Percentiles rank a stretch among this genome's conserved stretches.
Evolutionary conservation across 2,888 invertebrate species (phyloP).

Genomic region (Frankliniella intonsa): DNA sequence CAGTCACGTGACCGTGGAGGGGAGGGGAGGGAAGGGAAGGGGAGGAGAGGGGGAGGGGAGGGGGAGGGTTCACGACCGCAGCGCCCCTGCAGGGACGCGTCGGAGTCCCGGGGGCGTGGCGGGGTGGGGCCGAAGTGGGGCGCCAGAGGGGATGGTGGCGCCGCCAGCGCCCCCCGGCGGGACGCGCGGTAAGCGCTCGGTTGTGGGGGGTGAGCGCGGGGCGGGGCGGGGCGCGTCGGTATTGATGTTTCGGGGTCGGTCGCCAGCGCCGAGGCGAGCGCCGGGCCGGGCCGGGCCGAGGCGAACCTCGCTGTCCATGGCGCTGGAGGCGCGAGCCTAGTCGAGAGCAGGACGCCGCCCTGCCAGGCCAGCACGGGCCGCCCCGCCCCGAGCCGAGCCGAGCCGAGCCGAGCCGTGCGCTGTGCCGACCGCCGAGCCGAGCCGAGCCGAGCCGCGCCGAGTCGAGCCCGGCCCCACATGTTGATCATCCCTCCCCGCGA

Average conservation of each 20-base stretch:
- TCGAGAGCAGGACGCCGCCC: background rate
- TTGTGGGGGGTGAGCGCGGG: background rate
- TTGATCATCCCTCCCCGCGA: conserved; percentile 27
- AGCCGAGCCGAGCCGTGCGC: background rate
- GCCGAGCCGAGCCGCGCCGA: background rate
- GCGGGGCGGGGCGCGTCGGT: background rate
- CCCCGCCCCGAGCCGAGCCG: background rate
- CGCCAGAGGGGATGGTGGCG: background rate
- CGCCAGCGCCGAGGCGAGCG: background rate
- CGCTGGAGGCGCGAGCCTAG: background rate
- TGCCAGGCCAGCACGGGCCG: background rate
- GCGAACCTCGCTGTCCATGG: background rate
- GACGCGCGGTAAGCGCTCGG: conserved; percentile 18
- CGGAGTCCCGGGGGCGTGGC: background rate
- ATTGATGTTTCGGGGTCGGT: conserved; percentile 16
- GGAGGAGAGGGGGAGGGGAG: background rate
- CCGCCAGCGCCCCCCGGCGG: background rate
- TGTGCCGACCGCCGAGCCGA: background rate
- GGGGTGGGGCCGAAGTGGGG: background rate
- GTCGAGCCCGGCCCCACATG: background rate
- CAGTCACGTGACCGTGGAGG: background rate
- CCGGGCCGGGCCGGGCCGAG: background rate
- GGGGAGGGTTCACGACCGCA: background rate
- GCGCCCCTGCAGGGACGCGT: background rate
- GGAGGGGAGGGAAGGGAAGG: background rate